Conservation (phyloP, 2,888 invertebrate genomes). For the Pristionchus entomophagus region DNA sequence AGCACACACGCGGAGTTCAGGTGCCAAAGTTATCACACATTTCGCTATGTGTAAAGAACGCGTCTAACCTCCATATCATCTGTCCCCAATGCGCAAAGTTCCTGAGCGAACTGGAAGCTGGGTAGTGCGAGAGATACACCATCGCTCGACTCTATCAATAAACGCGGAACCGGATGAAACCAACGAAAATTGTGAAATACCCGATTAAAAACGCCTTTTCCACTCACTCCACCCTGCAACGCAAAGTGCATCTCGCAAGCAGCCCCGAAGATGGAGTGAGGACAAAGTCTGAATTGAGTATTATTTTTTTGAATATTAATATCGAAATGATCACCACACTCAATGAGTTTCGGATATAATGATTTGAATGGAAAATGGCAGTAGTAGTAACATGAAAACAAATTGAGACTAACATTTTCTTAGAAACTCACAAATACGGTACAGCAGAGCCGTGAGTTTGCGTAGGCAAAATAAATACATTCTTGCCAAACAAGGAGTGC, state of each 20-base stretch:
- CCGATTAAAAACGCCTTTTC: not conserved
- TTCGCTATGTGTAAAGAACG: not conserved
- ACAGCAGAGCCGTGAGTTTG: too few species aligned
- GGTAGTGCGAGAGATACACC: slow-evolving; percentile 40
- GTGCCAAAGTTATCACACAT: too few species aligned
- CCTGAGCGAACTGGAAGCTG: not conserved
- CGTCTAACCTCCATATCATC: not conserved
- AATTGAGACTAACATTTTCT: too few species aligned
- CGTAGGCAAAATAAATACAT: slow-evolving; percentile 10
- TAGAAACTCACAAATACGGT: too few species aligned
- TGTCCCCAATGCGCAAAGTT: slow-evolving; percentile 43
- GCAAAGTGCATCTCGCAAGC: not conserved
- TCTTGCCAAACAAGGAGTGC: not conserved
- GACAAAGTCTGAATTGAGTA: not conserved
- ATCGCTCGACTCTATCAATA: not conserved
- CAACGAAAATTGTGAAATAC: not conserved
- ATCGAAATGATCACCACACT: not conserved
- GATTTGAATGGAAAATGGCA: too few species aligned
- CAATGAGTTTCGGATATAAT: not conserved
- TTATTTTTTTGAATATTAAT: too few species aligned
- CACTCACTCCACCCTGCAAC: not conserved
- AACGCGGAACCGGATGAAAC: too few species aligned
- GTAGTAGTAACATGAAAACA: too few species aligned
- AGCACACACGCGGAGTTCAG: too few species aligned
- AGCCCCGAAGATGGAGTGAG: not conserved